Evolutionary conservation across 2,888 invertebrate genomes (phyloP).

Genomic region (Odiellus spinosus): DNA sequence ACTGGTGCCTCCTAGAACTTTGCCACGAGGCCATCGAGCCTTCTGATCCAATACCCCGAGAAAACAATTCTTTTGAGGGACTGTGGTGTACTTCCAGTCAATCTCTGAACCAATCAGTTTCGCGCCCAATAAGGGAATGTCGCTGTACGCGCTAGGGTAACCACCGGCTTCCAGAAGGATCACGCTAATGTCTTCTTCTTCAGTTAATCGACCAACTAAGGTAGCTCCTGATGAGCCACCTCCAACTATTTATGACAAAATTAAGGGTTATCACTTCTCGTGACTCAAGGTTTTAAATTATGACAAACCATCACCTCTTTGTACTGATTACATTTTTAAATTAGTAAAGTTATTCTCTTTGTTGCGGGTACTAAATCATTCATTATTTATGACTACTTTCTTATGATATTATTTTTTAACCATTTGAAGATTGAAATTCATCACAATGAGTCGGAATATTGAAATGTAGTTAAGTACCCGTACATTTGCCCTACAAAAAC

Average conservation of each 20-base stretch:
- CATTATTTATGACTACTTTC: too few relatives aligned
- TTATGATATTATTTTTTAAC: too few relatives aligned
- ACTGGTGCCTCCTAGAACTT: slow-evolving; percentile 64
- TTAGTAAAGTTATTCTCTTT: too few relatives aligned
- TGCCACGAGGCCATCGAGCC: slow-evolving; percentile 25
- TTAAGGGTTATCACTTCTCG: too few relatives aligned
- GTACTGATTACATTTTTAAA: too few relatives aligned
- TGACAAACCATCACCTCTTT: too few relatives aligned
- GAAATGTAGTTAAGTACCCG: too few relatives aligned
- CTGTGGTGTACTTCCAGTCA: slow-evolving; percentile 86
- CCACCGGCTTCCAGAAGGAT: slow-evolving; percentile 23
- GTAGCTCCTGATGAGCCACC: slow-evolving; percentile 76
- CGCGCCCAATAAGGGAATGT: slow-evolving; percentile 22
- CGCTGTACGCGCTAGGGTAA: slow-evolving; percentile 21
- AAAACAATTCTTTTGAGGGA: slow-evolving; percentile 43
- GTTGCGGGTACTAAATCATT: too few relatives aligned
- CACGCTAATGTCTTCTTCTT: slow-evolving; percentile 20
- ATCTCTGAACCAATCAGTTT: slow-evolving; percentile 31
- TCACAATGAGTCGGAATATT: too few relatives aligned
- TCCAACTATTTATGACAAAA: slow-evolving; percentile 51
- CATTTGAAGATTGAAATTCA: too few relatives aligned
- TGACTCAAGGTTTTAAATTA: too few relatives aligned
- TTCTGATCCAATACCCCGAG: slow-evolving; percentile 17
- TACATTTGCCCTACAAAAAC: too few relatives aligned
- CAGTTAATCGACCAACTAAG: slow-evolving; percentile 55